Evolutionary conservation across 2,888 invertebrate species (phyloP).

Genomic region (Rambutsinella grinnellia): DNA sequence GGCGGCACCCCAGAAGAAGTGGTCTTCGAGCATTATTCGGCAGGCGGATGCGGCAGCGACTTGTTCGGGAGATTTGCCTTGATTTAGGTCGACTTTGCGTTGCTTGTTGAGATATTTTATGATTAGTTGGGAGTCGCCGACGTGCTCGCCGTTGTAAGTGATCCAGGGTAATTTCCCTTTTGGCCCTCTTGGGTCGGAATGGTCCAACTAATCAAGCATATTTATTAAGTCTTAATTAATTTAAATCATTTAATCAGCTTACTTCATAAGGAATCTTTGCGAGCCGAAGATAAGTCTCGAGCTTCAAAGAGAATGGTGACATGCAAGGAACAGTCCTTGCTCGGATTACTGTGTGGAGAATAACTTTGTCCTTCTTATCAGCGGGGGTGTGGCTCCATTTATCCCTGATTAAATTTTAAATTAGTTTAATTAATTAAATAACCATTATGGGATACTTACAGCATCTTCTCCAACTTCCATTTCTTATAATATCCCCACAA

Average conservation of each 20-base stretch:
- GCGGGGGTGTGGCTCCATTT: conserved; percentile 29
- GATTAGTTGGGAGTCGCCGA: conserved; percentile 60
- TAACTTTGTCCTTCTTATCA: conserved; percentile 28
- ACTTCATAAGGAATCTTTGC: conserved; percentile 47
- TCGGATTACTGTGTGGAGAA: conserved; percentile 29
- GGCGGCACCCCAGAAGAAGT: conserved; percentile 68
- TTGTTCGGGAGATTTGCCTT: conserved; percentile 66
- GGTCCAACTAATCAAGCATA: conserved; percentile 1
- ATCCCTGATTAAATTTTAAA: conserved; percentile 5
- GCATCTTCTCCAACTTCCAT: conserved; percentile 32
- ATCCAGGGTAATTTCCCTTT: conserved; percentile 63
- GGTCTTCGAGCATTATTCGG: conserved; percentile 69
- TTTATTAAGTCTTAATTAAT: no score
- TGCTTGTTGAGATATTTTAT: conserved; percentile 60
- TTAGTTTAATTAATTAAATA: neutral
- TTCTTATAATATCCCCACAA: neutral
- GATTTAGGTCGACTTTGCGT: conserved; percentile 67
- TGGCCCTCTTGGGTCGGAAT: conserved; percentile 49
- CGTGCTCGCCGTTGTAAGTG: conserved; percentile 48
- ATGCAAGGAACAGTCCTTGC: conserved; percentile 5
- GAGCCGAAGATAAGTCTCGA: conserved; percentile 50
- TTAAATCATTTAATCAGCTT: no score
- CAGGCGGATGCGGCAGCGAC: conserved; percentile 68
- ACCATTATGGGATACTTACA: conserved; percentile 13
- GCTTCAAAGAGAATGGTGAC: conserved; percentile 42